These are phyloP conservation scores for Lytechinus variegatus DNA, from an alignment of 35 echinoderm and acorn worm genomes.

Conservation along the genomic window DNA sequence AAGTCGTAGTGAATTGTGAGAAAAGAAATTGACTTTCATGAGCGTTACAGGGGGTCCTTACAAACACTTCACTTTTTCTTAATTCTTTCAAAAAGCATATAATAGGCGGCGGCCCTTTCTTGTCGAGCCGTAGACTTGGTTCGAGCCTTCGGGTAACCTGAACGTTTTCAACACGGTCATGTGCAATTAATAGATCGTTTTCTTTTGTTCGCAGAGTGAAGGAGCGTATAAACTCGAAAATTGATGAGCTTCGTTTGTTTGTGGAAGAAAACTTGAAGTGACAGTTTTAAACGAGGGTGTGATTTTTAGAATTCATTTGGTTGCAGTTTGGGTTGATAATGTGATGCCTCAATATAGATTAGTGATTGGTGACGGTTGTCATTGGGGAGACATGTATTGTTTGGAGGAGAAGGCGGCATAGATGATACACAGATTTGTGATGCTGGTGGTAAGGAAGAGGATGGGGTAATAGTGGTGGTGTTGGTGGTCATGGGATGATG, in stretches of 20 bases:
- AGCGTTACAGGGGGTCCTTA: constrained; percentile 9
- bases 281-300: neutral
- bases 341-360: neutral
- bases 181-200: constrained; percentile 49
- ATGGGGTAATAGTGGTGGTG: neutral
- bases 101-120: constrained; percentile 7
- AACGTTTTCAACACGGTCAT: constrained; percentile 43
- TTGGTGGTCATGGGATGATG: neutral
- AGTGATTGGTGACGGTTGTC: neutral
- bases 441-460: neutral
- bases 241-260: constrained; percentile 4
- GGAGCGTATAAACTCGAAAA: constrained; percentile 14
- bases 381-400: neutral
- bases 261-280: neutral
- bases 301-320: neutral
- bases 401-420: neutral
- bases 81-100: neutral
- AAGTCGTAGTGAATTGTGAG: neutral
- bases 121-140: neutral
- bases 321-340: neutral
- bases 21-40: constrained; percentile 18
- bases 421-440: neutral
- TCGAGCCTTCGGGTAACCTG: constrained; percentile 40
- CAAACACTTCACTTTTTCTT: constrained; percentile 1
- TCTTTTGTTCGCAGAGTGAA: constrained; percentile 24